phyloP scores from a whole-genome alignment of 1,140 invertebrate species.

The Triops cancriformis region DNA sequence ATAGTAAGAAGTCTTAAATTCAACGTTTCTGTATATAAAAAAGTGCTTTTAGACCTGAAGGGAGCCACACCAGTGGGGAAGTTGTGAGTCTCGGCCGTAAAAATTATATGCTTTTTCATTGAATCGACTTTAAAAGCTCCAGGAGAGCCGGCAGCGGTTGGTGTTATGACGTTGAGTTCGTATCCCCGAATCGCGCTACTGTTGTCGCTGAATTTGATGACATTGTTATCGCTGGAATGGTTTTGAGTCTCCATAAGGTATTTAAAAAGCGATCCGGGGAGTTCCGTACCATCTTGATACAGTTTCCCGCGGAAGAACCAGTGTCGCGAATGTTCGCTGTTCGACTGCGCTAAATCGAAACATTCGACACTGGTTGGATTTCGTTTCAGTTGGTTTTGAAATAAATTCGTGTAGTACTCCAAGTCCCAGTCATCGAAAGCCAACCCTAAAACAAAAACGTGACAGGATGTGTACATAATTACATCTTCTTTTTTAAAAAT shows the following conservation, averaged over 20 bases:
- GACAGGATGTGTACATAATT: neutral
- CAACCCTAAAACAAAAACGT: slow-evolving; percentile 48
- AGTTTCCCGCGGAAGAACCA: slow-evolving; percentile 90
- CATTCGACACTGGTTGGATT: slow-evolving; percentile 97
- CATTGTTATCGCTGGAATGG: slow-evolving; percentile 80
- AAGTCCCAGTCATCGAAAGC: slow-evolving; percentile 84
- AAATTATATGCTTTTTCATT: slow-evolving; percentile 78
- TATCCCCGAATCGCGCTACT: slow-evolving; percentile 83
- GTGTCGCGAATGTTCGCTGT: slow-evolving; percentile 86
- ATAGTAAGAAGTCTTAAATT: too few relatives aligned
- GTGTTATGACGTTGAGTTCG: slow-evolving; percentile 51
- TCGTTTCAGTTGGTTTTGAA: slow-evolving; percentile 57
- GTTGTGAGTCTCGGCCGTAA: slow-evolving; percentile 98
- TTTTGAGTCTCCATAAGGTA: slow-evolving; percentile 88
- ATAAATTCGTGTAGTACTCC: slow-evolving; percentile 73
- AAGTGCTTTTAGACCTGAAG: slow-evolving; percentile 52
- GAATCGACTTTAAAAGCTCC: slow-evolving; percentile 48
- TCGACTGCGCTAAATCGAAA: slow-evolving; percentile 97
- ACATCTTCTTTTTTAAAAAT: too few relatives aligned
- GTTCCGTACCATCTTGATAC: slow-evolving; percentile 68
- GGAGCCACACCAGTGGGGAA: slow-evolving; percentile 92
- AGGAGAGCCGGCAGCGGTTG: slow-evolving; percentile 52
- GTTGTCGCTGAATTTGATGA: slow-evolving; percentile 97
- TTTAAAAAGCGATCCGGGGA: slow-evolving; percentile 74
- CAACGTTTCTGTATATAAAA: too few relatives aligned